These are phyloP conservation scores for Falco biarmicus DNA, from an alignment of 2,797 vertebrate genomes.

Conservation along the genomic window DNA sequence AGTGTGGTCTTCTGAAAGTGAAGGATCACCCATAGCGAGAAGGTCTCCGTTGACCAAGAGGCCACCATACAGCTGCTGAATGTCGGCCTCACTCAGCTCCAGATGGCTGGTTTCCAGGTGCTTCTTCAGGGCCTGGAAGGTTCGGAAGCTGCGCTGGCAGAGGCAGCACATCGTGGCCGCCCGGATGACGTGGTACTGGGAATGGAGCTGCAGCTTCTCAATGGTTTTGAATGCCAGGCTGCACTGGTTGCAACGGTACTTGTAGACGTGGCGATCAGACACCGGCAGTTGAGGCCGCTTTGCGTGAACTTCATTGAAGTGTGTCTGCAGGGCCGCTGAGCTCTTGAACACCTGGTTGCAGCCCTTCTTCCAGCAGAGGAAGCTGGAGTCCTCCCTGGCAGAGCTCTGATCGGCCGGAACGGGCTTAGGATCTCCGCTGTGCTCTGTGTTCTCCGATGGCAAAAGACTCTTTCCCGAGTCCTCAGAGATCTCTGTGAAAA, in stretches of 20 bases:
- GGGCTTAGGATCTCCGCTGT: conserved; percentile 80
- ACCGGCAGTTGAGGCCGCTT: conserved; percentile 97
- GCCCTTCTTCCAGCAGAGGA: conserved; percentile 99
- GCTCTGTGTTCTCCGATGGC: conserved; percentile 82
- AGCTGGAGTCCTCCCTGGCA: conserved; percentile 90
- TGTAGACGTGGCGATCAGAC: conserved; percentile 98
- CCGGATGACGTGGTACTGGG: conserved; percentile 97
- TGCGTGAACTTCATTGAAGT: conserved; percentile 96
- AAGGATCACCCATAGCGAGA: conserved; percentile 90
- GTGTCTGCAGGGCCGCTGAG: conserved; percentile 93
- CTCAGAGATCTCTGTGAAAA: conserved; percentile 87
- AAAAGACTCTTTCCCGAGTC: conserved; percentile 86
- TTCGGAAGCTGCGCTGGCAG: conserved; percentile 97
- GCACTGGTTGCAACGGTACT: conserved; percentile 98
- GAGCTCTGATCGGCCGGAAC: conserved; percentile 83
- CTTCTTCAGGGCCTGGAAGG: conserved; percentile 96
- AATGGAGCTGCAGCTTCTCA: conserved; percentile 97
- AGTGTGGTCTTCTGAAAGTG: conserved; percentile 91
- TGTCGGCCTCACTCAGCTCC: conserved; percentile 96
- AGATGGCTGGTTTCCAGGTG: conserved; percentile 97
- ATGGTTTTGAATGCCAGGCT: conserved; percentile 98
- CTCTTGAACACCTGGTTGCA: conserved; percentile 98
- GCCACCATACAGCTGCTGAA: conserved; percentile 97
- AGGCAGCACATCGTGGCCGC: conserved; percentile 99
- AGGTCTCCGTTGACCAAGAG: conserved; percentile 96